A percentile compares a stretch with the other conserved stretches of the same genome.
Conservation (phyloP, 2,113 vertebrate species). For the Helogale parvula region DNA sequence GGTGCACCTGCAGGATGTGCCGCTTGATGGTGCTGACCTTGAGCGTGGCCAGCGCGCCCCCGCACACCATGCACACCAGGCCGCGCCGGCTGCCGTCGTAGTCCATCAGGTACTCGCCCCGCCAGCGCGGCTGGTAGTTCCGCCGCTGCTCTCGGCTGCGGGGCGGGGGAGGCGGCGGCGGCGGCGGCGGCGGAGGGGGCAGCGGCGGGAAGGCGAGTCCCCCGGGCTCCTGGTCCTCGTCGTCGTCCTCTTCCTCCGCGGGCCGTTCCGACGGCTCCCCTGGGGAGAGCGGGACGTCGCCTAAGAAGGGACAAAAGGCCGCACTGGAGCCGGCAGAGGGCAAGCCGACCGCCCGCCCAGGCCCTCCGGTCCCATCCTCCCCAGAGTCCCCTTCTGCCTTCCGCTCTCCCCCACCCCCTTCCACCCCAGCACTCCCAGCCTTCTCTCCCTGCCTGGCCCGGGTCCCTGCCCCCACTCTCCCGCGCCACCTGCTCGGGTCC, state of each 20-base stretch:
- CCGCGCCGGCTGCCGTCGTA: slow-evolving; percentile 90
- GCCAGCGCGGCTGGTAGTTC: slow-evolving; percentile 95
- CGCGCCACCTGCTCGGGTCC: not conserved
- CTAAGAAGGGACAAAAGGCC: slow-evolving; percentile 52
- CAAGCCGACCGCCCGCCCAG: not conserved
- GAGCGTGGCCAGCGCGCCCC: slow-evolving; percentile 88
- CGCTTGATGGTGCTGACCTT: slow-evolving; percentile 91
- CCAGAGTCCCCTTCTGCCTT: not conserved
- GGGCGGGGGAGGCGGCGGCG: not conserved
- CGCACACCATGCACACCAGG: slow-evolving; percentile 94
- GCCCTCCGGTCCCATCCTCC: not conserved
- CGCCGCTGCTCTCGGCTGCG: slow-evolving; percentile 92
- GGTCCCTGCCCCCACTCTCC: not conserved
- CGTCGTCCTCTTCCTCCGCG: slow-evolving; percentile 66
- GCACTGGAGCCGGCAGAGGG: not conserved
- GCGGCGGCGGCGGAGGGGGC: not conserved
- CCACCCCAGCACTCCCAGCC: not conserved
- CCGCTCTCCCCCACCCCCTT: not conserved
- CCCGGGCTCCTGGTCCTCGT: slow-evolving; percentile 61
- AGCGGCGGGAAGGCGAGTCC: slow-evolving; percentile 22
- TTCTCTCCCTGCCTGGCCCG: not conserved
- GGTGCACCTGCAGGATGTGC: slow-evolving; percentile 95
- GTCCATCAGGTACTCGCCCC: slow-evolving; percentile 94
- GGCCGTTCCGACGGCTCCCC: slow-evolving; percentile 47
- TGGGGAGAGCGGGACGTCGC: slow-evolving; percentile 60